Evolutionary conservation across 1,140 invertebrate species (phyloP).

Genomic region (Cydia fagiglandana): DNA sequence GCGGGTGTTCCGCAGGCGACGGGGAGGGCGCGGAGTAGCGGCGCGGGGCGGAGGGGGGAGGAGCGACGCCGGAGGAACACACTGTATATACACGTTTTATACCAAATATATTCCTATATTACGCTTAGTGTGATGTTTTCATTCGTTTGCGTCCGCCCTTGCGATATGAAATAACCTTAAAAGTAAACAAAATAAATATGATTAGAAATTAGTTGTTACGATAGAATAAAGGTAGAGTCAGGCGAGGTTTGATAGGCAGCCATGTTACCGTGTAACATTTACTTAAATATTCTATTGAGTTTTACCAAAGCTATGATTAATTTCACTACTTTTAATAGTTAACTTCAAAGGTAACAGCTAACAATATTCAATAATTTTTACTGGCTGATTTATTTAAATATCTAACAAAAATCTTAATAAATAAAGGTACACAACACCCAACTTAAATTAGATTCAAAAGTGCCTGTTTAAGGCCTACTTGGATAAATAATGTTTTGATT

Average conservation of each 20-base stretch:
- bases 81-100: constrained; percentile 30
- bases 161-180: neutral
- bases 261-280: neutral
- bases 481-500: too few relatives aligned
- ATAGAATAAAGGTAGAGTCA: neutral
- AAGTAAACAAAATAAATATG: too few relatives aligned
- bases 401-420: too few relatives aligned
- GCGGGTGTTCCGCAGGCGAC: constrained; percentile 13
- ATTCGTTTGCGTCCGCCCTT: constrained; percentile 21
- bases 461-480: too few relatives aligned
- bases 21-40: neutral
- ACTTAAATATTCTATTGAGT: neutral
- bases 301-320: too few relatives aligned
- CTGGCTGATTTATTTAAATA: too few relatives aligned
- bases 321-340: too few relatives aligned
- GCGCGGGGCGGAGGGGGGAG: neutral
- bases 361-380: too few relatives aligned
- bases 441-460: too few relatives aligned
- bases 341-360: too few relatives aligned
- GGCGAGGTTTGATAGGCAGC: constrained; percentile 2
- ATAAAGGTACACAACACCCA: too few relatives aligned
- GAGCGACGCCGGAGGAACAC: constrained; percentile 21
- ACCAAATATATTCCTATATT: constrained; percentile 28
- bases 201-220: neutral
- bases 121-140: constrained; percentile 25